Evolutionary conservation across 2,113 vertebrate species (phyloP).

Genomic region (Monopterus albus): DNA sequence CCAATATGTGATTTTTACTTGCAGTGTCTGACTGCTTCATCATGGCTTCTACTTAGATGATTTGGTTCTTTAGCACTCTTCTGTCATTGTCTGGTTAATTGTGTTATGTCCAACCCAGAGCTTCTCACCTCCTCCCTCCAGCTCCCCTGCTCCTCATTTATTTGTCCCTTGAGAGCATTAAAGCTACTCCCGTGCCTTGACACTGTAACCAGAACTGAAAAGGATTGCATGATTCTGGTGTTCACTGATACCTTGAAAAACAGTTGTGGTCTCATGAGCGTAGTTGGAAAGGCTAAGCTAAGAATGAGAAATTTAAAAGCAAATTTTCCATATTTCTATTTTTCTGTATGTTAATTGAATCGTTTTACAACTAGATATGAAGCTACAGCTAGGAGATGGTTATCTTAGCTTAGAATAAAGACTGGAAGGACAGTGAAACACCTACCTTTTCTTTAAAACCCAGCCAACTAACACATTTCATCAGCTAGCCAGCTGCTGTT

Average conservation of each 20-base stretch:
- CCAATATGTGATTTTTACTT: background rate
- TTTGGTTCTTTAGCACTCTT: background rate
- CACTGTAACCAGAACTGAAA: background rate
- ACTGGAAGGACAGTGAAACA: too few relatives aligned
- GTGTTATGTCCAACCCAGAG: conserved; percentile 11
- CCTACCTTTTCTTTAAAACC: too few relatives aligned
- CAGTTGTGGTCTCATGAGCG: background rate
- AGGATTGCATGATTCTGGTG: background rate
- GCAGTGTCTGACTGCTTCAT: conserved; percentile 15
- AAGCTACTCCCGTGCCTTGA: background rate
- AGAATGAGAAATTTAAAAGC: background rate
- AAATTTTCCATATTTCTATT: background rate
- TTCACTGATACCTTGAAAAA: background rate
- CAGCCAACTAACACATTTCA: too few relatives aligned
- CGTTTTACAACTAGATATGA: background rate
- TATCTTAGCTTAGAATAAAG: too few relatives aligned
- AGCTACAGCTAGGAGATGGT: background rate
- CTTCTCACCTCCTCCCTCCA: conserved; percentile 28
- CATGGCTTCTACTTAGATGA: background rate
- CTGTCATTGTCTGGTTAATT: conserved; percentile 36
- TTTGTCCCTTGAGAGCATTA: conserved; percentile 43
- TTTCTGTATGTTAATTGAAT: background rate
- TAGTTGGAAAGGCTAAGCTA: background rate
- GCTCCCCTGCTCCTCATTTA: conserved; percentile 22
- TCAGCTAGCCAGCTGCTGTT: too few relatives aligned